Evolutionary conservation across 1,140 invertebrate species (phyloP).

Genomic region (Heliothis subflexa): DNA sequence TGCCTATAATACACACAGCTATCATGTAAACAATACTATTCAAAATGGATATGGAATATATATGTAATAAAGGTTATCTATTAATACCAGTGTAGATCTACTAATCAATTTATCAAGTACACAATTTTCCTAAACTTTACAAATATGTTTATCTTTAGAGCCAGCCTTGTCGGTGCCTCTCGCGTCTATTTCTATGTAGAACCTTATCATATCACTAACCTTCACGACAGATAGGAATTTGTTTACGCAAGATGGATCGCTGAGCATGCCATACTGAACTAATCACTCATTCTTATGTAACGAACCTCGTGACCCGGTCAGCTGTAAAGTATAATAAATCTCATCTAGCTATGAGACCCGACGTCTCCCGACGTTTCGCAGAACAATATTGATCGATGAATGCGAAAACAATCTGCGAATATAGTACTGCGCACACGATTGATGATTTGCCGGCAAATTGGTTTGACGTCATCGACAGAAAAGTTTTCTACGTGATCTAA

Average conservation of each 20-base stretch:
- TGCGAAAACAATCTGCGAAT: neutral
- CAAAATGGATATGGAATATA: too few relatives aligned
- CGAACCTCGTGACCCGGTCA: conserved; percentile 24
- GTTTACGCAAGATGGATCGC: conserved; percentile 47
- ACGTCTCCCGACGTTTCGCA: neutral
- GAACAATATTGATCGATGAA: conserved; percentile 17
- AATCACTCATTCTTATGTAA: conserved; percentile 39
- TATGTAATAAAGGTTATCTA: too few relatives aligned
- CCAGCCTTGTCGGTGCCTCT: conserved; percentile 7
- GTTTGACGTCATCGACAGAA: neutral
- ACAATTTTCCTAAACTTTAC: too few relatives aligned
- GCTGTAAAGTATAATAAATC: conserved; percentile 1
- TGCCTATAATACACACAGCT: too few relatives aligned
- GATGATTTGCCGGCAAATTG: neutral
- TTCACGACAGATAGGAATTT: conserved; percentile 32
- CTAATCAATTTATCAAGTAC: too few relatives aligned
- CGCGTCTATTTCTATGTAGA: conserved; percentile 11
- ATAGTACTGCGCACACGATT: neutral
- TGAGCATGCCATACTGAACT: conserved; percentile 18
- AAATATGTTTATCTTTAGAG: neutral
- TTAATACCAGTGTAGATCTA: too few relatives aligned
- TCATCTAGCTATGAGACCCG: conserved; percentile 7
- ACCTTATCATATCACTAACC: conserved; percentile 40
- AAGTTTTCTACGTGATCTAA: neutral
- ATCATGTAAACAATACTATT: too few relatives aligned